Evolutionary conservation across 2,113 vertebrate species (phyloP), one percentile per base, ranked within the genome.

Genomic region (Engraulis encrasicolus): DNA sequence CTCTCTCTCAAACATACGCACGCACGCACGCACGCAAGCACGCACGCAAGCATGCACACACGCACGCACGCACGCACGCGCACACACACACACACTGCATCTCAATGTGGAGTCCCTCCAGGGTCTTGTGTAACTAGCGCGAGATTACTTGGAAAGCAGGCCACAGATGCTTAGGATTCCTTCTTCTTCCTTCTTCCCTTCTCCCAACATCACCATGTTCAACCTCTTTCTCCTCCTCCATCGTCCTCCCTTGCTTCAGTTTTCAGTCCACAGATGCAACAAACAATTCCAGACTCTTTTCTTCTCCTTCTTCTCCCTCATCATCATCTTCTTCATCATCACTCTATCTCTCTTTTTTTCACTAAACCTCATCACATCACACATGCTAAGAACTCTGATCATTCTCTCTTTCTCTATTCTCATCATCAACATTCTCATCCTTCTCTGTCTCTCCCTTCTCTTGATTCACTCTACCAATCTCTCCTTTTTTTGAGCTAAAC

Each of bases 91-190:
- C 17, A 52, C 31, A 78, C 50, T 37, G 50, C 81, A 82, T 87
- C 83, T 45, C 3, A 45, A 45, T 45, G 40, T 45, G 40, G 40
- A 45, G 9, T 3, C 40, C 3, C 40, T 84, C 84, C 38, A 86
- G 74, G 71, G 79, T 85, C 87, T 94, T 90, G 91, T 37, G 89
- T 88, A 92, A 92, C 90, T 86, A 82, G 58, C 81, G 89, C 78
- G 89, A 91, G 91, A 92, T 93, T 93, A 92, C 83, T 81, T 90
- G 86, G 90, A 88, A 91, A 93, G 91, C 90, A 89, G 89, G 88
- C 88, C 89, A 88, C 91, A 91, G 90, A 90, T 90, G 89, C 87
- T 86, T 14, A 27, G 81, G 81, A 66, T 45, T 81, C n/a, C n/a
- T n/a, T 81, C 31, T 11, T 48, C 54, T 52, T 19, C 15, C 79